Evolutionary conservation across 2,797 vertebrate genomes (phyloP).

Genomic region (Dipus sagitta): DNA sequence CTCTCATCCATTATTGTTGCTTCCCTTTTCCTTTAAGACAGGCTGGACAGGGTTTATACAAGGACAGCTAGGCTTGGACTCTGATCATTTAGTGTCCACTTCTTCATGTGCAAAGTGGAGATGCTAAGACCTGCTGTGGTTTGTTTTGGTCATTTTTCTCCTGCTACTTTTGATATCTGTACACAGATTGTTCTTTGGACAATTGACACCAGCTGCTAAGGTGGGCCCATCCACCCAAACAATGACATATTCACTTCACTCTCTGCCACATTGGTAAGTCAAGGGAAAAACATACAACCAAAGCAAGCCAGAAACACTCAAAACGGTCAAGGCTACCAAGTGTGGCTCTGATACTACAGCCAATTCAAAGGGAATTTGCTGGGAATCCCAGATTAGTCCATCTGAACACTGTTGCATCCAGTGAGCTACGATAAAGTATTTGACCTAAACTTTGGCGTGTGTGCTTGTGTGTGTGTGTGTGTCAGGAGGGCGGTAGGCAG

Average conservation of each 20-base stretch:
- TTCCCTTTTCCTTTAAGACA: not conserved
- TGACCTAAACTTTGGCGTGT: not conserved
- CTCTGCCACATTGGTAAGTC: not conserved
- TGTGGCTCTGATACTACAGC: not conserved
- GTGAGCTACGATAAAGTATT: not conserved
- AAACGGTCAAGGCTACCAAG: not conserved
- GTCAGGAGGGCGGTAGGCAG: not conserved
- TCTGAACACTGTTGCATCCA: not conserved
- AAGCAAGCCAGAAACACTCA: not conserved
- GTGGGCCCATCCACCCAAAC: not conserved
- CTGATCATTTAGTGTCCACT: not conserved
- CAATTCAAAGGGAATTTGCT: not conserved
- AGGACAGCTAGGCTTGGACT: not conserved
- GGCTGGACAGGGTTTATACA: not conserved
- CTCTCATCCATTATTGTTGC: not conserved
- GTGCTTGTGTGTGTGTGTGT: not conserved
- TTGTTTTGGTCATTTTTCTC: not conserved
- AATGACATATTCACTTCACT: not conserved
- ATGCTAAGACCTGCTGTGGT: not conserved
- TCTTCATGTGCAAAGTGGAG: constrained; percentile 14
- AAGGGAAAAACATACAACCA: not conserved
- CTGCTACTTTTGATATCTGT: not conserved
- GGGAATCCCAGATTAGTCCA: not conserved
- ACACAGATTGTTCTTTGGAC: not conserved
- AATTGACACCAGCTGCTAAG: not conserved